Evolutionary conservation across 2,113 vertebrate genomes (phyloP).

Genomic region (Columbina picui): DNA sequence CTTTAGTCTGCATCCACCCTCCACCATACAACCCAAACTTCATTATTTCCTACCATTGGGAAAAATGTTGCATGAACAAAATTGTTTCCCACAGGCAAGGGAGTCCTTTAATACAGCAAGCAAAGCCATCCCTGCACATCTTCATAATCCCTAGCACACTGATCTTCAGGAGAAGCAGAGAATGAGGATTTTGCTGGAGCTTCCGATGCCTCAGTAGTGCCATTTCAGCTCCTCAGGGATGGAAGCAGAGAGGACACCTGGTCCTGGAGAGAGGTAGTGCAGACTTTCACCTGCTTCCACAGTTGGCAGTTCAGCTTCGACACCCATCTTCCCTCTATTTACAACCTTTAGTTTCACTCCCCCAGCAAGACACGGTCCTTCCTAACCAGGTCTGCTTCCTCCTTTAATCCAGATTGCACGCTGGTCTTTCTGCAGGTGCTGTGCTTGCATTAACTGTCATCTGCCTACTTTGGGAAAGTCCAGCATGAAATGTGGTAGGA

Average conservation of each 20-base stretch:
- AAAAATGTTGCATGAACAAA: background rate
- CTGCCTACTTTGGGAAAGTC: background rate
- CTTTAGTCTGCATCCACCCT: background rate
- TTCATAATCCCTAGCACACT: background rate
- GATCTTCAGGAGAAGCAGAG: background rate
- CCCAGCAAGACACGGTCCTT: background rate
- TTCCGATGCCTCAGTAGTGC: background rate
- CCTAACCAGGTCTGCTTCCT: background rate
- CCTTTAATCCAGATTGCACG: background rate
- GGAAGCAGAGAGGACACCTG: background rate
- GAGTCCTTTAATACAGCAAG: background rate
- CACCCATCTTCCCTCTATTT: background rate
- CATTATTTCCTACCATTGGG: background rate
- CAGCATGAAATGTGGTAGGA: background rate
- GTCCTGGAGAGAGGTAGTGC: background rate
- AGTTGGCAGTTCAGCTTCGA: background rate
- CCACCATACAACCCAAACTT: background rate
- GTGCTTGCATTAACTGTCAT: background rate
- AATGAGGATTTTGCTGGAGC: background rate
- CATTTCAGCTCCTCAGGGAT: background rate
- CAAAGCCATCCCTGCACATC: background rate
- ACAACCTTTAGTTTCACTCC: background rate
- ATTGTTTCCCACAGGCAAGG: background rate
- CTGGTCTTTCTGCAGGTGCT: background rate
- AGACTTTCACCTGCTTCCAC: background rate